phyloP scores from a whole-genome alignment of 2,113 vertebrate genomes.

The Corythoichthys haematopterus region DNA sequence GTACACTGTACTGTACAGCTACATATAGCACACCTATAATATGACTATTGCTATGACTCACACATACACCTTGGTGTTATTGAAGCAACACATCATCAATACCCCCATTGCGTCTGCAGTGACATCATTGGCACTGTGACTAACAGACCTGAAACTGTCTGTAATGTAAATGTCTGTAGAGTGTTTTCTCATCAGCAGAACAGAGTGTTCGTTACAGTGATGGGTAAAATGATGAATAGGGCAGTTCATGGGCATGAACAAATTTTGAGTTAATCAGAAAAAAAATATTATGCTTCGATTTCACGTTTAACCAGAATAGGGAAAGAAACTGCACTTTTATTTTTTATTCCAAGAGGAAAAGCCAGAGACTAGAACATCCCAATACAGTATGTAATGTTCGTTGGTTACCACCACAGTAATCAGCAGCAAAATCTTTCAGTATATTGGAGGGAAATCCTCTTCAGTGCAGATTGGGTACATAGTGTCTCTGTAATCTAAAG shows the following conservation, averaged over 20 bases:
- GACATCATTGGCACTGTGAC: constrained; percentile 24
- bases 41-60: background rate
- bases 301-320: background rate
- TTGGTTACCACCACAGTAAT: constrained; percentile 28
- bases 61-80: background rate
- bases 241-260: background rate
- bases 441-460: constrained; percentile 34
- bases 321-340: constrained; percentile 1
- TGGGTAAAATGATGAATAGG: background rate
- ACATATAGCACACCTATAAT: background rate
- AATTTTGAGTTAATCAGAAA: background rate
- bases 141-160: constrained; percentile 35
- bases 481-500: constrained; percentile 29
- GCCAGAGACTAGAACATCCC: constrained; percentile 18
- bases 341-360: constrained; percentile 11
- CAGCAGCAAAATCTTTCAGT: constrained; percentile 30
- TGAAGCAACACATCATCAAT: background rate
- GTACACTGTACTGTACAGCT: background rate
- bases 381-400: constrained; percentile 31
- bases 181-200: background rate
- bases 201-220: background rate
- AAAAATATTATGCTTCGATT: background rate
- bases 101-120: background rate
- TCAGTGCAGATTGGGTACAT: constrained; percentile 20
- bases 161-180: background rate